These are phyloP conservation scores for Elanus axillaris DNA, from an alignment of 2,113 vertebrate species.

Conservation along the genomic window DNA sequence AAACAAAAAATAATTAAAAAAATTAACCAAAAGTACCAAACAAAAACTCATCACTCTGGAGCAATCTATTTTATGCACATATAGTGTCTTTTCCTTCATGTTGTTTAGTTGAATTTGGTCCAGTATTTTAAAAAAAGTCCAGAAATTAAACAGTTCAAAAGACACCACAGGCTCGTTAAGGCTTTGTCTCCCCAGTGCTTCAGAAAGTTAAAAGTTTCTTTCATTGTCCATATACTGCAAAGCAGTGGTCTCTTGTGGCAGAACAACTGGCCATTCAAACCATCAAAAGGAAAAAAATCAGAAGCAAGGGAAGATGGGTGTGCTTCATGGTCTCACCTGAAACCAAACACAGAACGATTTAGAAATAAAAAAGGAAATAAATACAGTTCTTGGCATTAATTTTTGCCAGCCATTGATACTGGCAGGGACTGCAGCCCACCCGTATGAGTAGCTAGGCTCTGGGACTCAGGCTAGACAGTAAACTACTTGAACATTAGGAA, in stretches of 20 bases:
- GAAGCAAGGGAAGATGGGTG: conserved; percentile 76
- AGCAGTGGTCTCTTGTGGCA: conserved; percentile 61
- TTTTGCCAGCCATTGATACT: background rate
- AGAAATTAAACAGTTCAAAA: conserved; percentile 73
- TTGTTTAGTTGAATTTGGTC: conserved; percentile 67
- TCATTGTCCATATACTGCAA: conserved; percentile 47
- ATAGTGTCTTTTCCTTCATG: conserved; percentile 40
- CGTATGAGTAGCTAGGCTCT: background rate
- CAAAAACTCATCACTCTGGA: background rate
- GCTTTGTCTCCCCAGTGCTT: conserved; percentile 79
- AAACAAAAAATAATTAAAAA: background rate
- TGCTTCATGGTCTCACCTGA: conserved; percentile 66
- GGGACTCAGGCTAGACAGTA: too few relatives aligned
- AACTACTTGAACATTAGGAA: accelerated
- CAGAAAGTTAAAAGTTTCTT: conserved; percentile 40
- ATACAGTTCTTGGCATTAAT: background rate
- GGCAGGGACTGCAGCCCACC: background rate
- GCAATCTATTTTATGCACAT: conserved; percentile 6
- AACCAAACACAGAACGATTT: background rate
- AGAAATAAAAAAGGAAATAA: background rate
- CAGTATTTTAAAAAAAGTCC: conserved; percentile 66
- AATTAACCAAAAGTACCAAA: background rate
- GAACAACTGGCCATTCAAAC: conserved; percentile 48
- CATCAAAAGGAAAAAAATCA: conserved; percentile 45
- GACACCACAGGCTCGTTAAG: conserved; percentile 85